phyloP scores from a whole-genome alignment of 2,113 vertebrate genomes.

The Antigone vipio region DNA sequence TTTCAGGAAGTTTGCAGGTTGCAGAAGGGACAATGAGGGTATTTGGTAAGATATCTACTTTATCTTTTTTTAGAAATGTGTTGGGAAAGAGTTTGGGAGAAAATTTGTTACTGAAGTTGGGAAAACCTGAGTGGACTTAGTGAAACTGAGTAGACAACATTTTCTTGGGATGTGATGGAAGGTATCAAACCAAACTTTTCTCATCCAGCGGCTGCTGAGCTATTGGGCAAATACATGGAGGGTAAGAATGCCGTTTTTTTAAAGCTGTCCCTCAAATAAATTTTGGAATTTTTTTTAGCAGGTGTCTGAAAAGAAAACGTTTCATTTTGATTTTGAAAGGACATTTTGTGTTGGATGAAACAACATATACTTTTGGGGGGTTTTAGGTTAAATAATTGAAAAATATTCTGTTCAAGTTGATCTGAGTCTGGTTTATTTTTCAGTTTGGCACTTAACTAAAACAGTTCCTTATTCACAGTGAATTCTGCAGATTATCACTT shows the following conservation, averaged over 20 bases:
- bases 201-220: background rate
- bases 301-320: background rate
- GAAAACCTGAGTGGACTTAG: background rate
- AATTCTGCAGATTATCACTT: background rate
- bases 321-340: background rate
- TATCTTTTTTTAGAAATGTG: background rate
- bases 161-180: background rate
- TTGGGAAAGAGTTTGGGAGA: background rate
- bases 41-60: background rate
- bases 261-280: background rate
- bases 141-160: background rate
- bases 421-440: background rate
- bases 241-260: background rate
- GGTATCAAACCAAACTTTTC: background rate
- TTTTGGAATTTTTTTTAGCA: background rate
- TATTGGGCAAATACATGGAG: background rate
- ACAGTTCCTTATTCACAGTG: background rate
- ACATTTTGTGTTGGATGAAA: background rate
- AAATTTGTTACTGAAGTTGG: rapidly evolving
- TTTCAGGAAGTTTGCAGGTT: background rate
- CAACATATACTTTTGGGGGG: background rate
- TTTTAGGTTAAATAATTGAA: background rate
- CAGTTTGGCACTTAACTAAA: background rate
- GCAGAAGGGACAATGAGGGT: background rate
- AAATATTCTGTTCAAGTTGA: background rate